These are phyloP conservation scores for Anas bahamensis DNA, from an alignment of 2,797 vertebrate species.

Conservation along the genomic window DNA sequence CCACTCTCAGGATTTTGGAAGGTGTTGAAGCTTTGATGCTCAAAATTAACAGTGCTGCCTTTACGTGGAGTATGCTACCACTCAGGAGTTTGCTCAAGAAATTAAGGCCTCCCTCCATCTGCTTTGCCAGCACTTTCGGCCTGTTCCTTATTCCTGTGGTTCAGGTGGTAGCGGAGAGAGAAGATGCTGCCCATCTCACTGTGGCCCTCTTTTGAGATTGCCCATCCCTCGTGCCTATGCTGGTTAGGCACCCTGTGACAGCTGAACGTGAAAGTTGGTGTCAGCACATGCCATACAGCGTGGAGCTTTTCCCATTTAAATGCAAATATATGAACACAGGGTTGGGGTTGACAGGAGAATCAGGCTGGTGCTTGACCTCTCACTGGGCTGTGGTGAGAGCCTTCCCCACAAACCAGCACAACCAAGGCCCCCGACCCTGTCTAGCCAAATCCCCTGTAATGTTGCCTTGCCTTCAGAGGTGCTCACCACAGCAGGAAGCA, in stretches of 20 bases:
- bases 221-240: background rate
- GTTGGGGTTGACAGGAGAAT: background rate
- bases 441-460: background rate
- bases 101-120: background rate
- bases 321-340: background rate
- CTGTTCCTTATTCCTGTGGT: background rate
- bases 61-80: background rate
- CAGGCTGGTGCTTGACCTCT: background rate
- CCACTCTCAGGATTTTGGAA: background rate
- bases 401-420: background rate
- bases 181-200: background rate
- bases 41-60: conserved; percentile 12
- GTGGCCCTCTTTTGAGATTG: background rate
- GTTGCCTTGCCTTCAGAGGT: background rate
- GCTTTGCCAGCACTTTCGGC: background rate
- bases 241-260: accelerated
- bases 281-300: accelerated
- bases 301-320: background rate
- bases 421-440: background rate
- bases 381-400: background rate
- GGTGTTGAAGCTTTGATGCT: background rate
- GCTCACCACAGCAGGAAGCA: background rate
- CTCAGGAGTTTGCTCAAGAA: background rate
- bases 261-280: background rate
- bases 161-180: background rate